Evolutionary conservation across 2,888 invertebrate species (phyloP).

Genomic region (Sinotaia quadrata): DNA sequence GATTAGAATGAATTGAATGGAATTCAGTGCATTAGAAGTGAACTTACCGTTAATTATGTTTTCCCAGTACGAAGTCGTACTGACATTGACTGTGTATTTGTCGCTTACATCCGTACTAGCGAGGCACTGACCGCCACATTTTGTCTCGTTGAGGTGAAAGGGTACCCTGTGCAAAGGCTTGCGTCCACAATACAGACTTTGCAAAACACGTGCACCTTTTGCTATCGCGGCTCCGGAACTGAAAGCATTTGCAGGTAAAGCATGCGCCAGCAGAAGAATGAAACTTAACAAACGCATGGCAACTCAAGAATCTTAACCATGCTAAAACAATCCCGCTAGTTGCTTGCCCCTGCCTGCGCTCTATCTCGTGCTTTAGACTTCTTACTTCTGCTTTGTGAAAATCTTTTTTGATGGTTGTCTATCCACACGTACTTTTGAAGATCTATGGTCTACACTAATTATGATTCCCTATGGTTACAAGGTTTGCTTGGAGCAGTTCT

Average conservation of each 20-base stretch:
- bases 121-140: constrained; percentile 10
- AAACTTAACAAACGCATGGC: not conserved
- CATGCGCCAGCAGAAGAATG: not conserved
- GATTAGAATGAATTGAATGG: too few relatives aligned
- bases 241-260: not conserved
- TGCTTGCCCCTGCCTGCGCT: too few relatives aligned
- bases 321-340: too few relatives aligned
- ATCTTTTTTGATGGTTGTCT: too few relatives aligned
- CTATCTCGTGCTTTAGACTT: too few relatives aligned
- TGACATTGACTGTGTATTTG: not conserved
- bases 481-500: too few relatives aligned
- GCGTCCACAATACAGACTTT: constrained; percentile 21
- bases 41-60: constrained; percentile 6
- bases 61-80: constrained; percentile 10
- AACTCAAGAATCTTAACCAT: too few relatives aligned
- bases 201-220: not conserved
- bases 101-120: not conserved
- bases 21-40: too few relatives aligned
- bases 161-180: constrained; percentile 18
- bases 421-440: too few relatives aligned
- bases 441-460: too few relatives aligned
- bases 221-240: constrained; percentile 8
- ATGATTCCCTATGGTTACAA: too few relatives aligned
- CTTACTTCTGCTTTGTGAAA: too few relatives aligned
- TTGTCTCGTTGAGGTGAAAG: constrained; percentile 18